Base-by-base conservation (phyloP, 2,113 vertebrate species). In the Brachyhypopomus occidentalis region DNA sequence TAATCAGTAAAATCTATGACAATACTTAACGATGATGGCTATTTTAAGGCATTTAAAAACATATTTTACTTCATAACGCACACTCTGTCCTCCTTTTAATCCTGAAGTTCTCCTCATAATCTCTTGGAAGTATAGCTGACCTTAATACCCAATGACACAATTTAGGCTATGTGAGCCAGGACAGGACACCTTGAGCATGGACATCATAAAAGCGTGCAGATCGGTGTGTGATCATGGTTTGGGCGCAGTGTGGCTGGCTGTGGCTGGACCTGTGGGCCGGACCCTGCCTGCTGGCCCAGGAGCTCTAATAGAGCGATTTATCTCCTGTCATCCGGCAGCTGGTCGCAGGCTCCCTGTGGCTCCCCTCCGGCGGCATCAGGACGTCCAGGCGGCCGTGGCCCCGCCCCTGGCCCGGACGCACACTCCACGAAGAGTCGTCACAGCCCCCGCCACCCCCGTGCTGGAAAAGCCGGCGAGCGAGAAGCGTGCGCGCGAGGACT, bases 321-420 rank as follows among this genome's bases (percentile, higher is more conserved):
- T 87, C 78, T 87, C 71, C 72, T 84, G 85, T 87, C 87, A 88
- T 80, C 59, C 63, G 72, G 76, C 87, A 85, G 84, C 79, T 80
- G 85, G 78, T 69, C 72, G 75, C 73, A 8, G 74, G 60, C 25
- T 62, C 36, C 72, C 41, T 38, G 27, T 22, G 38, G 52, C 30
- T 27, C 30, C 30, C 17, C 72, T 78, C 45, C 19, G 34, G 22
- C 63, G 41, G 16, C 48, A 27, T 66, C 69, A 25, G 64, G 75
- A 27, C 41, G 34, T 20, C 41, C 66, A 36, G 77, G 48, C 58
- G 58, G 78, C 45, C 55, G 27, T 22, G n/a, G n/a, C n/a, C n/a
- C n/a, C n/a, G 74, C 27, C 27, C 27, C 34, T 62, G 66, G n/a
- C 75, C 66, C 77, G 59, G 79, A 64, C 58, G 75, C n/a, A 22